Evolutionary conservation across 2,888 invertebrate species (phyloP).

Genomic region (Eudemis profundana): DNA sequence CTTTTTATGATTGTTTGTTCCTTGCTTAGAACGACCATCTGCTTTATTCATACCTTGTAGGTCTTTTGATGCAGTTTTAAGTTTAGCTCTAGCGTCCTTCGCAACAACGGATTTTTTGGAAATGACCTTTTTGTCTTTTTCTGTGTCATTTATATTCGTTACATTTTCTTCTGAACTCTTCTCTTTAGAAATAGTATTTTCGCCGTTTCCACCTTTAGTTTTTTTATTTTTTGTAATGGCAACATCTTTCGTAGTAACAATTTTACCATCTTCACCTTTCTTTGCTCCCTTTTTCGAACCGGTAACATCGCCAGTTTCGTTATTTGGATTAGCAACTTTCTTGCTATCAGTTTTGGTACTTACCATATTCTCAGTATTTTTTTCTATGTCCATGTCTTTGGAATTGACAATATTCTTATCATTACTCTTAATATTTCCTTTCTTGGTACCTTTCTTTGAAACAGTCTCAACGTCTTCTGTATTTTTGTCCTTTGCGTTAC

Average conservation of each 20-base stretch:
- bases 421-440: slow-evolving; percentile 37
- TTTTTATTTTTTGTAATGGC: slow-evolving; percentile 34
- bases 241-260: slow-evolving; percentile 19
- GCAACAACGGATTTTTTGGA: slow-evolving; percentile 15
- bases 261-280: slow-evolving; percentile 37
- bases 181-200: slow-evolving; percentile 29
- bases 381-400: neutral
- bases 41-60: neutral
- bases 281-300: slow-evolving; percentile 41
- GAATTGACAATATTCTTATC: slow-evolving; percentile 31
- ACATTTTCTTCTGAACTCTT: slow-evolving; percentile 34
- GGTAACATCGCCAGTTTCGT: neutral
- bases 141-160: slow-evolving; percentile 35
- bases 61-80: slow-evolving; percentile 12
- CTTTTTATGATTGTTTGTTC: neutral
- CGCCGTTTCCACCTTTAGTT: neutral
- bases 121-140: neutral
- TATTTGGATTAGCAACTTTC: neutral
- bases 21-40: neutral
- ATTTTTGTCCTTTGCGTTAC: slow-evolving; percentile 32
- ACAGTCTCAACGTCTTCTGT: slow-evolving; percentile 1
- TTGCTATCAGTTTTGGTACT: neutral
- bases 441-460: neutral
- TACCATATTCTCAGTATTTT: neutral
- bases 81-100: slow-evolving; percentile 35